A percentile compares a stretch with the other conserved stretches of the same genome.
phyloP scores from a whole-genome alignment of 2,797 vertebrate species.

The Acanthurus lineatus region DNA sequence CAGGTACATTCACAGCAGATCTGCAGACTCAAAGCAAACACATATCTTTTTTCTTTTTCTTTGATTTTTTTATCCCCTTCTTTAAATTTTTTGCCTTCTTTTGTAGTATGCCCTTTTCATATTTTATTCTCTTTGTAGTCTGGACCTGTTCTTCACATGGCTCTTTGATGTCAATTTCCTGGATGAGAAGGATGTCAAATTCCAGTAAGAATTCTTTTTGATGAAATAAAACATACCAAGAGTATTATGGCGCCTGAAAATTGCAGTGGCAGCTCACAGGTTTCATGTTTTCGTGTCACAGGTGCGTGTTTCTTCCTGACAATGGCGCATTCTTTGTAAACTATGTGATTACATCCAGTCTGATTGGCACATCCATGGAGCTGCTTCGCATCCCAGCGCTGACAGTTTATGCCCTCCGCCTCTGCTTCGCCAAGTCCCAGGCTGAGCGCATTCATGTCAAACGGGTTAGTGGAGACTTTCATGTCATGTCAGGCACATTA shows the following conservation, averaged over 20 bases:
- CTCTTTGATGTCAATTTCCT: conserved; percentile 95
- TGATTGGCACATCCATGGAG: conserved; percentile 95
- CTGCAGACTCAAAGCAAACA: neutral
- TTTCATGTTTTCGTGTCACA: conserved; percentile 60
- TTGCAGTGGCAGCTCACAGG: neutral
- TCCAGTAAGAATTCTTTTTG: conserved; percentile 90
- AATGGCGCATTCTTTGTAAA: conserved; percentile 98
- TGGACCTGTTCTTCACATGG: conserved; percentile 97
- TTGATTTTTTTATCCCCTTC: neutral
- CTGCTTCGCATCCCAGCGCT: conserved; percentile 93
- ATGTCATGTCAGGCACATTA: neutral
- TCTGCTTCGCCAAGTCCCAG: conserved; percentile 94
- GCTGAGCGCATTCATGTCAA: conserved; percentile 94
- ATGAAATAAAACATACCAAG: neutral
- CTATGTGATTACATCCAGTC: conserved; percentile 94
- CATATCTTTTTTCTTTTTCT: neutral
- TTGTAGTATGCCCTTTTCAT: conserved; percentile 8
- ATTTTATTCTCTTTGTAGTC: conserved; percentile 81
- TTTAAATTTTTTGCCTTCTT: neutral
- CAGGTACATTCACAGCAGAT: conserved; percentile 86
- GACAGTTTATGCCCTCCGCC: conserved; percentile 89
- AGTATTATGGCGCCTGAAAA: neutral
- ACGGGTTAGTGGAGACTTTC: conserved; percentile 82
- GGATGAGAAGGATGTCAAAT: conserved; percentile 91
- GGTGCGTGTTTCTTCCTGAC: conserved; percentile 97